These are phyloP conservation scores for Hystrix brachyura DNA, from an alignment of 2,113 vertebrate genomes.

Conservation along the genomic window DNA sequence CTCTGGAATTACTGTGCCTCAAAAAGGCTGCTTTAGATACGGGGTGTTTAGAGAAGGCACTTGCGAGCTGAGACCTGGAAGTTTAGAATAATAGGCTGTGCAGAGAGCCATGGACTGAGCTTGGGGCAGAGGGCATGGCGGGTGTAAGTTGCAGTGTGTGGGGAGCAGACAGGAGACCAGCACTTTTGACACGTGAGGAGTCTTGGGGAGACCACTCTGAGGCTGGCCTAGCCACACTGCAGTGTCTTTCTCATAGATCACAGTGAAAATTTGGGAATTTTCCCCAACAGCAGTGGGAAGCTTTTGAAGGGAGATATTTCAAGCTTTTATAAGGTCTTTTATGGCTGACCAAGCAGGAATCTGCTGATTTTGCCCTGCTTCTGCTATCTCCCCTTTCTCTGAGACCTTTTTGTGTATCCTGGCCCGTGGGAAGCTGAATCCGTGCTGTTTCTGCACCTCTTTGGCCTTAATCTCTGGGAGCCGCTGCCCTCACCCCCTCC, in stretches of 20 bases:
- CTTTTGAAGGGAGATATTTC: background rate
- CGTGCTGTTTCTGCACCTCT: background rate
- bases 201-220: no score
- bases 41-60: background rate
- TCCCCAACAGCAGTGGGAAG: background rate
- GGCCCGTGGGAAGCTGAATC: background rate
- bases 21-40: background rate
- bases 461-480: background rate
- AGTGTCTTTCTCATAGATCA: background rate
- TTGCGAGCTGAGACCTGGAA: background rate
- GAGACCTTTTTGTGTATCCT: background rate
- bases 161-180: background rate
- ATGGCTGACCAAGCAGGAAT: background rate
- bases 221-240: background rate
- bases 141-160: background rate
- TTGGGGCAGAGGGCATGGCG: background rate
- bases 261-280: background rate
- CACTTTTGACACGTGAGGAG: background rate
- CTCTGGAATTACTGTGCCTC: background rate
- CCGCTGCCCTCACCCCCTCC: background rate
- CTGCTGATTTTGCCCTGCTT: background rate
- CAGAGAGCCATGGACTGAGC: background rate
- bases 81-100: background rate
- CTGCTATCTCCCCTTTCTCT: background rate
- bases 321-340: background rate